phyloP scores from a whole-genome alignment of 2,888 invertebrate genomes.

The Sphaeridia pumilis region DNA sequence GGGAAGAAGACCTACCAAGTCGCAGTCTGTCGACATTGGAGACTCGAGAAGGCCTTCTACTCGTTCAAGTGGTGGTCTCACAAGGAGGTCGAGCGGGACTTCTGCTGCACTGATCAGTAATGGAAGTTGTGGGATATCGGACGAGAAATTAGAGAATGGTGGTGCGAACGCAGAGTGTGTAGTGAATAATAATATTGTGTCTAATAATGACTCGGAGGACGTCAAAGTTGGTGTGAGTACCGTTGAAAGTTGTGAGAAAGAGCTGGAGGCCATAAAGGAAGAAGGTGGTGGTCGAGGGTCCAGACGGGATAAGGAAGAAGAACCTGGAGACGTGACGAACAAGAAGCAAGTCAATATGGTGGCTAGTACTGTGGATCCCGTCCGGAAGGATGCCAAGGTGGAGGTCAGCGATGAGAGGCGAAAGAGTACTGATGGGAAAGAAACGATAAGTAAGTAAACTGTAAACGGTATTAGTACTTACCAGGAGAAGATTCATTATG shows the following conservation, averaged over 20 bases:
- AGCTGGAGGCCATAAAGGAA: conserved; percentile 31
- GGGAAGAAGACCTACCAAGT: conserved; percentile 4
- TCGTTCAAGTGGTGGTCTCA: neutral
- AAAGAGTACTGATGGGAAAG: neutral
- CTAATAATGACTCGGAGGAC: no score
- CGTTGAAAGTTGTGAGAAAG: conserved; percentile 22
- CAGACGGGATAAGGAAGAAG: conserved; percentile 16
- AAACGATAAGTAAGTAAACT: no score
- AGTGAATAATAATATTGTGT: no score
- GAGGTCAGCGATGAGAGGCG: conserved; percentile 1
- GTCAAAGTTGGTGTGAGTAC: neutral
- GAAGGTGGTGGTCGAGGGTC: conserved; percentile 20
- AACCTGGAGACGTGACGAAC: neutral
- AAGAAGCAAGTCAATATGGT: conserved; percentile 16
- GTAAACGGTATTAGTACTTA: no score
- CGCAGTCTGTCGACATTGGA: conserved; percentile 7
- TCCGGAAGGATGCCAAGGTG: conserved; percentile 11
- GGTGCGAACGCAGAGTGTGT: no score
- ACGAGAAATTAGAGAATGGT: neutral
- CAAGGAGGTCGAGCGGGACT: neutral
- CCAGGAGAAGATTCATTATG: no score
- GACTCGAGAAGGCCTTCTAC: conserved; percentile 5
- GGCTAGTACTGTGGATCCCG: conserved; percentile 11
- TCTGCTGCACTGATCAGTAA: neutral
- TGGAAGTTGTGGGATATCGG: neutral